These are phyloP conservation scores for Adelognathus sp. DNA, from an alignment of 2,888 invertebrate species.

Conservation along the genomic window DNA sequence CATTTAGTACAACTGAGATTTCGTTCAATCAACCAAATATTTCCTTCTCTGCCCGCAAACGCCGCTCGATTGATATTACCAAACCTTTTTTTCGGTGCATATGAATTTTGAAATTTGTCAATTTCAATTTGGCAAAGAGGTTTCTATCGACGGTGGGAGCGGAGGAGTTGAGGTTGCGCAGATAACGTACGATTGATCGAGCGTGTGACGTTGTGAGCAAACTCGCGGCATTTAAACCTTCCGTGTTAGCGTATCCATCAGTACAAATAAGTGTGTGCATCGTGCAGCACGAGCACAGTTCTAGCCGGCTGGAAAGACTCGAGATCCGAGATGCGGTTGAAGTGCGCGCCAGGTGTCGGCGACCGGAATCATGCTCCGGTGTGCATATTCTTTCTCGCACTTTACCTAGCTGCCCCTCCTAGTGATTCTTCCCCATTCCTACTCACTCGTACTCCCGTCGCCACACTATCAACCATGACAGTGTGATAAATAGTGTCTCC, in stretches of 20 bases:
- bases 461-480: neutral
- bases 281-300: slow-evolving; percentile 16
- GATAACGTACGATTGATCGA: slow-evolving; percentile 41
- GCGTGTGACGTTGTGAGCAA: slow-evolving; percentile 34
- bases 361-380: slow-evolving; percentile 75
- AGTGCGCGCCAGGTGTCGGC: slow-evolving; percentile 56
- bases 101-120: too few relatives aligned
- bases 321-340: slow-evolving; percentile 46
- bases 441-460: neutral
- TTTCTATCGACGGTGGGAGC: neutral
- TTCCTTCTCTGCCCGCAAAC: too few relatives aligned
- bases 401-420: slow-evolving; percentile 50
- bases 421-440: slow-evolving; percentile 37
- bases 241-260: slow-evolving; percentile 32
- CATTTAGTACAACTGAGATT: too few relatives aligned
- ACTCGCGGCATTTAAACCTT: slow-evolving; percentile 28
- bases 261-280: slow-evolving; percentile 35
- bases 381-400: slow-evolving; percentile 71
- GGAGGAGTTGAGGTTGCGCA: neutral
- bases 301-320: slow-evolving; percentile 10
- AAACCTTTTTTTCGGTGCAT: too few relatives aligned
- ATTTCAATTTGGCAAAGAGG: too few relatives aligned
- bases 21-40: too few relatives aligned
- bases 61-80: too few relatives aligned
- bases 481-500: too few relatives aligned